A percentile compares a stretch with the other conserved stretches of the same genome.
phyloP scores from a whole-genome alignment of 2,797 vertebrate genomes.

The Austrolebias charrua region DNA sequence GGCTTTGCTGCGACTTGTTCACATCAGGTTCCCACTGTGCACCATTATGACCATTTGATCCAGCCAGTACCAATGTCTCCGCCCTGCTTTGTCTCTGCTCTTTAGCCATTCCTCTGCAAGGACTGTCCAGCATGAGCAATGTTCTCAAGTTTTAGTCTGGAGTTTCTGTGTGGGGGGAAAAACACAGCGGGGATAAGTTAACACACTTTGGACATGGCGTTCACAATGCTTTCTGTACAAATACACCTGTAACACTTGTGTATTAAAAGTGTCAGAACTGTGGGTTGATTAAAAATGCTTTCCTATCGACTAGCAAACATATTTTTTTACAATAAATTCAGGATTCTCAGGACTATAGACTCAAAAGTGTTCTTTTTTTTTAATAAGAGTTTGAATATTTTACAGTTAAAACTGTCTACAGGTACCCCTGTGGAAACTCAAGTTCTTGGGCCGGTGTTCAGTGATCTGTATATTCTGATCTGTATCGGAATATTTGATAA shows the following conservation, averaged over 20 bases:
- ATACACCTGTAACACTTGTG: not conserved
- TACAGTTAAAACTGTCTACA: too few relatives aligned
- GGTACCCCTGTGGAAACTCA: too few relatives aligned
- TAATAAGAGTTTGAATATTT: too few relatives aligned
- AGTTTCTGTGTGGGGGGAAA: conserved; percentile 54
- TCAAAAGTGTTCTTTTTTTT: not conserved
- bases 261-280: not conserved
- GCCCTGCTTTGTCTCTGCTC: conserved; percentile 65
- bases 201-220: not conserved
- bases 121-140: conserved; percentile 26
- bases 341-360: not conserved
- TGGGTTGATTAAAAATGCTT: too few relatives aligned
- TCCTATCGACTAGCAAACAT: not conserved
- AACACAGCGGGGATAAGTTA: not conserved
- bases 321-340: not conserved
- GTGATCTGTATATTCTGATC: too few relatives aligned
- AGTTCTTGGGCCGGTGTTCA: too few relatives aligned
- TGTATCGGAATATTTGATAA: too few relatives aligned
- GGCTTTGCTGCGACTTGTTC: conserved; percentile 28
- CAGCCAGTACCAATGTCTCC: conserved; percentile 72
- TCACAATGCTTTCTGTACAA: not conserved
- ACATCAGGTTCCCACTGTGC: conserved; percentile 60
- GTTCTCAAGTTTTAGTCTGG: conserved; percentile 36
- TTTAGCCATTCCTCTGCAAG: conserved; percentile 70
- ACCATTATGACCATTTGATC: conserved; percentile 70